Conservation (phyloP, 2,113 vertebrate species). For the Piliocolobus tephrosceles region DNA sequence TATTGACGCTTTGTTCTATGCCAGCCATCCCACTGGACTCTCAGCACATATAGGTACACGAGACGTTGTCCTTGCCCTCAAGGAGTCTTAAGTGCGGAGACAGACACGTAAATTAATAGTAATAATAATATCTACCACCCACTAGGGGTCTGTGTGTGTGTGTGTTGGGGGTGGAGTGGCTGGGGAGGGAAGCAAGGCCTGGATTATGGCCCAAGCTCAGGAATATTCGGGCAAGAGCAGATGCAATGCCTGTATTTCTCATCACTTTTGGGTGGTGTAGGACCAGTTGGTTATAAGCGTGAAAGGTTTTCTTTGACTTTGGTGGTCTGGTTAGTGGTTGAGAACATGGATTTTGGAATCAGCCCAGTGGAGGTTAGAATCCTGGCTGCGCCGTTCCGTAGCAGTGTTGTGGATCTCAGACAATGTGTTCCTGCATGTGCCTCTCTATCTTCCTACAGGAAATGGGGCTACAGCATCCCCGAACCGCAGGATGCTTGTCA, state of each 20-base stretch:
- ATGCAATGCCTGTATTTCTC: neutral
- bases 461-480: too few relatives aligned
- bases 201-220: neutral
- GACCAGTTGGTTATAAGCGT: neutral
- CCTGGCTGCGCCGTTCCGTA: neutral
- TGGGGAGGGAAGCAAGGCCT: neutral
- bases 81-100: neutral
- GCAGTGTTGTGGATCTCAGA: neutral
- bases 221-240: neutral
- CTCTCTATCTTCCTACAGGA: neutral
- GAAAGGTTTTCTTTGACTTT: neutral
- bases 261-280: fast-evolving
- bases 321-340: neutral
- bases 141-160: too few relatives aligned
- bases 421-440: fast-evolving
- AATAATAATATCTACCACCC: fast-evolving
- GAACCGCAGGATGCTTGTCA: neutral
- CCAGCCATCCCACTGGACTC: neutral
- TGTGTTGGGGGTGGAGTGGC: neutral
- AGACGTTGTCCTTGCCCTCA: neutral
- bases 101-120: neutral
- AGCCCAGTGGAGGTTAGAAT: fast-evolving
- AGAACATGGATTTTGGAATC: neutral
- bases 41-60: neutral
- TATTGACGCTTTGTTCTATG: too few relatives aligned